These are phyloP conservation scores for Rhynchopsitta pachyrhyncha DNA, from an alignment of 2,113 vertebrate species.

Conservation along the genomic window DNA sequence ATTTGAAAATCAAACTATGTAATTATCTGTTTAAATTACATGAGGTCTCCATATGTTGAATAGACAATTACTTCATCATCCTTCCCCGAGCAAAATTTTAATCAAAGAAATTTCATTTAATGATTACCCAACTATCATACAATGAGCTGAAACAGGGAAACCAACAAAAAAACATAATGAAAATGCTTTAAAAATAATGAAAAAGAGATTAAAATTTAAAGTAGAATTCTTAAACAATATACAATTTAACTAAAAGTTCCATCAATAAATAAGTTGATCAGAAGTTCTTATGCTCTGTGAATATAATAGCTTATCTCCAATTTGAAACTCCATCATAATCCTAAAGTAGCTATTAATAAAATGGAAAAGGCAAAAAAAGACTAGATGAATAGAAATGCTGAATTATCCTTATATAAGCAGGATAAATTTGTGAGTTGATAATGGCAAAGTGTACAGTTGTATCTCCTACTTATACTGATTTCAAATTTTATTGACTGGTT, in stretches of 20 bases:
- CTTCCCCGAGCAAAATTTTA: not conserved
- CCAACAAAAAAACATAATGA: not conserved
- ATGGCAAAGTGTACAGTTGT: not conserved
- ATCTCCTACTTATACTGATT: not conserved
- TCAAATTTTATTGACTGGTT: not conserved
- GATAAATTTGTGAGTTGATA: not conserved
- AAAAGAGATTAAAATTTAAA: not conserved
- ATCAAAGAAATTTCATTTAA: not conserved
- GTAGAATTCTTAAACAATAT: not conserved
- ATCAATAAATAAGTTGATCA: not conserved
- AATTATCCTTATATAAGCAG: not conserved
- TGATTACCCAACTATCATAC: not conserved
- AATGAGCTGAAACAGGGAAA: not conserved
- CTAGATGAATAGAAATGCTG: not conserved
- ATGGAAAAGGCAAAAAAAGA: not conserved
- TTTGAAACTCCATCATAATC: not conserved
- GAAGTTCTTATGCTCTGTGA: not conserved
- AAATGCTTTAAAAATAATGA: not conserved
- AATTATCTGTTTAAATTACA: not conserved
- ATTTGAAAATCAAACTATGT: not conserved
- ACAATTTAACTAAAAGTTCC: not conserved
- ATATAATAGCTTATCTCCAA: not conserved
- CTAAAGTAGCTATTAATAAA: not conserved
- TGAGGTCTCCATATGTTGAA: not conserved
- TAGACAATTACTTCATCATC: not conserved